Evolutionary conservation across 2,888 invertebrate genomes (phyloP), one percentile per base, ranked within the genome.

Genomic region (Drosophila aldrichi): DNA sequence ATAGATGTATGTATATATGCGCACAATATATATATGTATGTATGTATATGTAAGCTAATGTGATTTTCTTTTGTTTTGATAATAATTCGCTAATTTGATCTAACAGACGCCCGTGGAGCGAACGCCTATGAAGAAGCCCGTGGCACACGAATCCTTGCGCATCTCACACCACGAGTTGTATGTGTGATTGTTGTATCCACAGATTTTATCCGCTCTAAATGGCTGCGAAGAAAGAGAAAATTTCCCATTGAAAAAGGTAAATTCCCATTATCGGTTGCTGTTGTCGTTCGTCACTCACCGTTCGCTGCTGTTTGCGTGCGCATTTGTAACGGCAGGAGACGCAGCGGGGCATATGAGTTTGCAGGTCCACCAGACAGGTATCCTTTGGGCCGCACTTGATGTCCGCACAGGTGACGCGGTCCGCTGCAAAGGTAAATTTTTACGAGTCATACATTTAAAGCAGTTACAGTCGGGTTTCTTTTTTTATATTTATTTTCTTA

Each of bases 91-190:
- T 80, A 72, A 71, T 71, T 69, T 70, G 54, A 65, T 74, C 74
- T 86, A 72, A 91, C 96, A 96, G 83, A 94, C 94, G 65, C 96
- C 96, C 52, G 94, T 93, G 90, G 95, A 94, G 87, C 95, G 94
- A 51, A 96, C 95, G 90, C 96, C 96, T 77, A 96, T 95, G 82
- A 95, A 95, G 86, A 95, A 95, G 51, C 96, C 96, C 43, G 95
- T 95, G 78, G 94, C 94, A 91, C 97, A 97, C n/a, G 96, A 95
- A 88, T 96, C 96, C 91, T 95, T 94, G 90, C 95, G 95, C 95
- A 97, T 95, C 92, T 96, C 96, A 92, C 96, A 96, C 96, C 96
- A 96, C 66, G 95, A 96, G 75, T 94, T 94, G 91, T 97, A 96
- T 29, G 96, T 96, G 82, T 94, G 94, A 91, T 96, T 96, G 92